phyloP scores from a whole-genome alignment of 2,113 vertebrate genomes.

The Varanus salvator region DNA sequence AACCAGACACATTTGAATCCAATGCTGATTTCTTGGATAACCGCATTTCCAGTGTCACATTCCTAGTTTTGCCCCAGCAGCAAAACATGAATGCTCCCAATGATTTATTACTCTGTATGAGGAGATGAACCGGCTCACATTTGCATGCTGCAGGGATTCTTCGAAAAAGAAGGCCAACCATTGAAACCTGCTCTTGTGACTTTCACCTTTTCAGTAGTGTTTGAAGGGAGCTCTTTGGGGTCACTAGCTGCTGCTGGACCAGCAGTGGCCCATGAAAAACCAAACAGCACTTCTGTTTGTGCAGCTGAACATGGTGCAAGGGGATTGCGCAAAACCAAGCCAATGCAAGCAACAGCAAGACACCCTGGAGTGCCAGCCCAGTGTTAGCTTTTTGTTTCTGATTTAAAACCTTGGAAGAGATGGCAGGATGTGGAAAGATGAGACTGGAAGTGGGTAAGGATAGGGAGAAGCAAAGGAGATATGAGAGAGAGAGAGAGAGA shows the following conservation, averaged over 20 bases:
- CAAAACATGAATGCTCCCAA: background rate
- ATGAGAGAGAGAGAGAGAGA: too few relatives aligned
- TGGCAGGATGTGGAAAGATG: background rate
- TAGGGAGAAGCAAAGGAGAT: too few relatives aligned
- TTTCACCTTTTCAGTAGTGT: background rate
- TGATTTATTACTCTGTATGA: background rate
- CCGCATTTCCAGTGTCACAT: background rate
- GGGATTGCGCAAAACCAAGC: background rate
- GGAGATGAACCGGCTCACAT: background rate
- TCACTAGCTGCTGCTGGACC: conserved; percentile 7
- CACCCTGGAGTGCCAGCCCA: background rate
- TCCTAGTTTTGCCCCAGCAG: background rate
- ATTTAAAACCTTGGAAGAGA: background rate
- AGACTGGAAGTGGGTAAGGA: background rate
- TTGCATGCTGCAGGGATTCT: background rate
- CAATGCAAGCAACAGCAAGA: background rate
- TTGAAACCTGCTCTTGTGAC: background rate
- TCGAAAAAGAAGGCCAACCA: too few relatives aligned
- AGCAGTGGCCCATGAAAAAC: background rate
- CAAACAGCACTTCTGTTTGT: background rate
- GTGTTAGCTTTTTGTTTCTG: background rate
- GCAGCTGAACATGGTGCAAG: background rate
- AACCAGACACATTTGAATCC: too few relatives aligned
- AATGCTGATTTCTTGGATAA: too few relatives aligned
- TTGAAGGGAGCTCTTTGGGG: background rate